phyloP scores from a whole-genome alignment of 2,113 vertebrate species.

The Oreocharis arfaki region DNA sequence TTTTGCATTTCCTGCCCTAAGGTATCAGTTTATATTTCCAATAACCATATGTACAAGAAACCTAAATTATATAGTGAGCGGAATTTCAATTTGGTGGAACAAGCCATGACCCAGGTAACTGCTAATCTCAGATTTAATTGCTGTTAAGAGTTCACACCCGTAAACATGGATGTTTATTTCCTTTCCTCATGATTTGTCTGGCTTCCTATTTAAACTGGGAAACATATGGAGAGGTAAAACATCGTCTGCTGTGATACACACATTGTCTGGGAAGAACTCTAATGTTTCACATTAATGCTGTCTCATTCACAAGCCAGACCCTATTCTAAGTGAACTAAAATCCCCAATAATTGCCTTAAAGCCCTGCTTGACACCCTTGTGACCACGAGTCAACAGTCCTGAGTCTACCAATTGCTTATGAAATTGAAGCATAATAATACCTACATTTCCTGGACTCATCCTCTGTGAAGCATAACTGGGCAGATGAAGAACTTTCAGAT shows the following conservation, averaged over 20 bases:
- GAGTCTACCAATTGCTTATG: background rate
- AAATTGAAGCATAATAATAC: background rate
- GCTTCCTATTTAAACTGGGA: background rate
- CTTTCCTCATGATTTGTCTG: background rate
- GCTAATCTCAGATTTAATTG: background rate
- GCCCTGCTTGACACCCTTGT: background rate
- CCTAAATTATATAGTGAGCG: background rate
- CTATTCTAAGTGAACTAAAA: background rate
- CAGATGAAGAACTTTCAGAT: background rate
- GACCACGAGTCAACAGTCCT: background rate
- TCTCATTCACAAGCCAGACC: background rate
- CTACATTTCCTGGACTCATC: background rate
- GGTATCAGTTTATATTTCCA: background rate
- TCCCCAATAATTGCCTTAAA: background rate
- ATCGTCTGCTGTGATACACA: background rate
- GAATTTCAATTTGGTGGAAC: background rate
- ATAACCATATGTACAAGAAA: background rate
- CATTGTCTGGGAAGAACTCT: background rate
- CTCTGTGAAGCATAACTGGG: background rate
- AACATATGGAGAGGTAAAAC: background rate
- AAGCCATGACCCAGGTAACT: background rate
- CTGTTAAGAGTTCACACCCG: background rate
- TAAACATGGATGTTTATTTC: background rate
- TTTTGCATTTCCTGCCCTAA: background rate
- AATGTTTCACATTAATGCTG: background rate